phyloP scores from a whole-genome alignment of 1,140 invertebrate genomes.

The Ericerus pela region DNA sequence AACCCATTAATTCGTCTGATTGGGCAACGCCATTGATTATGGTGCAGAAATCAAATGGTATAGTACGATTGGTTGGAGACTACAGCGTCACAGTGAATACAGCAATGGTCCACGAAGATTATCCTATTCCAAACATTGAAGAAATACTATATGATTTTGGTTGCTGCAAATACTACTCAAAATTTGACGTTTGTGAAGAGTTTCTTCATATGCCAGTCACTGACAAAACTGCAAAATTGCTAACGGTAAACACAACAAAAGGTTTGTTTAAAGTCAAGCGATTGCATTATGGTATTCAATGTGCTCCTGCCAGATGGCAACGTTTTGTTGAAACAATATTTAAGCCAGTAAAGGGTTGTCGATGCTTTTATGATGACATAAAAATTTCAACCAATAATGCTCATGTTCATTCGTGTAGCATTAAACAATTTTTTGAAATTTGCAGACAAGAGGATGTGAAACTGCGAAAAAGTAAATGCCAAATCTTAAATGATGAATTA shows the following conservation, averaged over 20 bases:
- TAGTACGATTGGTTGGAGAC: neutral
- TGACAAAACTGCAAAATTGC: conserved; percentile 23
- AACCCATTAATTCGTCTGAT: no score
- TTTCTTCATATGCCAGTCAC: conserved; percentile 24
- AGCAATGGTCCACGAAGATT: neutral
- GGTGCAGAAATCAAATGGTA: neutral
- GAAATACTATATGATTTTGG: conserved; percentile 17
- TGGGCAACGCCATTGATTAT: neutral
- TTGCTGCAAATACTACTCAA: conserved; percentile 22
- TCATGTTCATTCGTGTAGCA: neutral
- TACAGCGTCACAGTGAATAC: neutral
- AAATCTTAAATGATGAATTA: neutral
- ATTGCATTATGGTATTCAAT: conserved; percentile 24
- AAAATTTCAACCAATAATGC: neutral
- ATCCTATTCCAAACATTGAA: no score
- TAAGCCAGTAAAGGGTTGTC: neutral
- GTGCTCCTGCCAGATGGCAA: conserved; percentile 24
- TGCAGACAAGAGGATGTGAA: neutral
- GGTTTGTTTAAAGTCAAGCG: conserved; percentile 25
- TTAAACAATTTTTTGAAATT: neutral
- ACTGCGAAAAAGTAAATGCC: neutral
- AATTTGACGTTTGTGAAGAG: conserved; percentile 23
- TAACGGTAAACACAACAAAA: conserved; percentile 24
- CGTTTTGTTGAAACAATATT: conserved; percentile 23
- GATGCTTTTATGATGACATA: conserved; percentile 14